Conservation (phyloP, 2,888 invertebrate genomes). For the Pyrrhia umbra region DNA sequence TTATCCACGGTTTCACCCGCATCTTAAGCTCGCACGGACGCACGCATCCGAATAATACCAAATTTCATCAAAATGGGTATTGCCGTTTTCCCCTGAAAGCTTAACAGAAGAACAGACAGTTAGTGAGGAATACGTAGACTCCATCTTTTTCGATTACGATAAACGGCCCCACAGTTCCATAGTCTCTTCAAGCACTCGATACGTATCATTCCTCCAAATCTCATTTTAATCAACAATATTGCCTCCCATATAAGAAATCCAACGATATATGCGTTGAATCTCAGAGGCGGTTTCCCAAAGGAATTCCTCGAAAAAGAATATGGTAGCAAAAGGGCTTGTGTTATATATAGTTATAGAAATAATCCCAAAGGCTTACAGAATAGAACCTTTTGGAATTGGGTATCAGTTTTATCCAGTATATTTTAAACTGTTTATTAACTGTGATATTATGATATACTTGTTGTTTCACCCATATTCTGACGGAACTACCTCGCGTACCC, state of each 20-base stretch:
- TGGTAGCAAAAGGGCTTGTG: conserved; percentile 19
- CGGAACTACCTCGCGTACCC: too few relatives aligned
- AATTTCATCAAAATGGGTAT: too few relatives aligned
- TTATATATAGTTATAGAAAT: conserved; percentile 17
- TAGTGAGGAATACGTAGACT: too few relatives aligned
- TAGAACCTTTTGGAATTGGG: conserved; percentile 7
- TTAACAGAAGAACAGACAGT: too few relatives aligned
- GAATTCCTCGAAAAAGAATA: conserved; percentile 30
- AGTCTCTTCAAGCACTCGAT: neutral
- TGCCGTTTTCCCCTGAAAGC: too few relatives aligned
- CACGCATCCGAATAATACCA: too few relatives aligned
- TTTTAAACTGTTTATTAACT: neutral
- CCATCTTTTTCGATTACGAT: neutral
- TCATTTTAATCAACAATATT: conserved; percentile 43
- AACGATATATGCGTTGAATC: conserved; percentile 17
- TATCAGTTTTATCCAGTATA: neutral
- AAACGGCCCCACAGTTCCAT: conserved; percentile 8
- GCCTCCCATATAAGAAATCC: conserved; percentile 12
- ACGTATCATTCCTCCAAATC: conserved; percentile 30
- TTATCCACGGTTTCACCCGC: too few relatives aligned
- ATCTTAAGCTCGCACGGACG: too few relatives aligned
- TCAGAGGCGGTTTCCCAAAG: conserved; percentile 33
- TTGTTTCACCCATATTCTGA: too few relatives aligned
- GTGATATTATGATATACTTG: too few relatives aligned
- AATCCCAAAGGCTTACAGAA: conserved; percentile 2